Evolutionary conservation across 2,888 invertebrate species (phyloP), one percentile per base, ranked within the genome.

Genomic region (Calliphora vomitoria): DNA sequence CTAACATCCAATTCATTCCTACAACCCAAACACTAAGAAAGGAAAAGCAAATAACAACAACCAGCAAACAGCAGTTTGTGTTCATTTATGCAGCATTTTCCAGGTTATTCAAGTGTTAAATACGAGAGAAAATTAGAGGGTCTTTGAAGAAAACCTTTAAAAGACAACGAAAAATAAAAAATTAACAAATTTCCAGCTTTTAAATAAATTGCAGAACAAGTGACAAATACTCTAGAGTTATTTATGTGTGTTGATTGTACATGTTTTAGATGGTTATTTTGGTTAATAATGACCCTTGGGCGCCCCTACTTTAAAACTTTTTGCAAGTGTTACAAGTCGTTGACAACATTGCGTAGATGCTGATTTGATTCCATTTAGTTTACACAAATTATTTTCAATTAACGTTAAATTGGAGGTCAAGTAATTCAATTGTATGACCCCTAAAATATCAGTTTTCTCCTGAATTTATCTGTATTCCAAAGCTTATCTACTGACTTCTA

Each of bases 81-180:
- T 25, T 50, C 10, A 66, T 66, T 75, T 75, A 62, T 31, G 3
- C 11, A 4, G 47, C 47, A 50, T 68, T 69, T 80, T 80, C 79
- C 69, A 78, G 55, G 64, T 78, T 83, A 78, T 55, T 78, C 55
- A 58, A 55, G 78, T 84, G 71, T 66, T 72, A 72, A 84, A 72
- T 35, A 71, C 20, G 15, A 83, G 11, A 69, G 72, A 78, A 84
- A 79, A 66, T 83, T 83, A 75, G 68, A 75, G 68, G 75, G 68
- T 50, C 35, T 69, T 69, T 69, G 60, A 60, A 8, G 55, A 55
- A 72, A 78, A 62, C 4, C 31, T 25, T 38, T 8, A 66, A 60
- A 71, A 13, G 20, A 53, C 44, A 64, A 64, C 11, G 18, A 38
- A 31, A 18, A n/a, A 20, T 4, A 38, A 18, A 35, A 50, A 72